Evolutionary conservation across 2,888 invertebrate genomes (phyloP), one percentile per base, ranked within the genome.

Genomic region (Gnatocerus cornutus): DNA sequence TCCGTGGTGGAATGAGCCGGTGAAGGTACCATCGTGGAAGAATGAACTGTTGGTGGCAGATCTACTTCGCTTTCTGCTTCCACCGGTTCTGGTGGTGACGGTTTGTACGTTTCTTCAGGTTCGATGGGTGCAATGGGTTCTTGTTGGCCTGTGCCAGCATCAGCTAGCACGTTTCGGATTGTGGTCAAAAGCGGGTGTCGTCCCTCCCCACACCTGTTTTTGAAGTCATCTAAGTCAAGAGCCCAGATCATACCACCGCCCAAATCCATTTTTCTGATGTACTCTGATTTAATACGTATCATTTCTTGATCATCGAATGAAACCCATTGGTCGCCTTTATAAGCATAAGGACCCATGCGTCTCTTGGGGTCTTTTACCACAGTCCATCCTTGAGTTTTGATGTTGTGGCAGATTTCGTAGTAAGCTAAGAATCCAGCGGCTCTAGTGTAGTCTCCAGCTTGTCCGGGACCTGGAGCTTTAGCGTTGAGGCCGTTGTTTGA

Each of bases 201-300:
- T 33, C 95, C 96, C 81, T 92, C 89, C 0, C 92, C 93, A 81
- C 96, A 96, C 73, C 79, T 72, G 80, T 92, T 91, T 72, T 89
- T 90, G 81, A 95, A 96, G 84, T 96, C 96, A 76, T 96, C 96
- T 74, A 96, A 88, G 86, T 96, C 96, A 33, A 96, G 85, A 0
- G 96, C 95, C 96, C 96, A 96, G 45, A 96, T 90, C 95, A 96
- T 96, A 12, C 94, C 95, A 67, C 96, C 96, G 9, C 92, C 96
- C 12, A 97, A 87, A 71, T 91, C 89, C 84, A 94, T 87, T 9
- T 91, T 88, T 71, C 93, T 89, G 33, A 96, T 90, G 78, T 91
- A 92, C 77, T 94, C 90, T 0, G 94, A 92, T 86, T 97, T 97
- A 73, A 88, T 89, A 71, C 89, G 88, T 45, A 97, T 91, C 85